Evolutionary conservation across 2,113 vertebrate genomes (phyloP), one percentile per base, ranked within the genome.

Genomic region (Aleadryas rufinucha): DNA sequence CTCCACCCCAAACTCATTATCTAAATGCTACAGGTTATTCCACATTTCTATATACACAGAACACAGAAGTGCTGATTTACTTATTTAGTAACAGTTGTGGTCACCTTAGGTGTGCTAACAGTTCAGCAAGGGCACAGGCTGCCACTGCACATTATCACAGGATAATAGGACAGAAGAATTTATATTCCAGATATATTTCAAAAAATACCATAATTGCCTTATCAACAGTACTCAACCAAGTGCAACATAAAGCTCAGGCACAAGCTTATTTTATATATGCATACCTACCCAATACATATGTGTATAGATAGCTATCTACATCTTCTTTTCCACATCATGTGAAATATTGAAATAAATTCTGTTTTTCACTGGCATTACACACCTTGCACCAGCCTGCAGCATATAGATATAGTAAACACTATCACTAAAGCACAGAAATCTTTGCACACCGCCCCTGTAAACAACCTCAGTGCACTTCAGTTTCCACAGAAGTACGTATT

Each of bases 181-280:
- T 97, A 92, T 65, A 76, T 95, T 93, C 74, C 49, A 65, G 84
- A 61, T 93, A 53, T 37, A 63, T 87, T 95, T 89, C 94, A 49
- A 90, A 95, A 97, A 91, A 74, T 41, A 83, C 79, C 72, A 23
- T 76, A 96, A 97, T 95, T 95, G 76, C 89, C 83, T 97, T 96
- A 96, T 94, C 87, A 96, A 70, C 61, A 83, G 69, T 75, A 96
- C 37, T 94, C 95, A 97, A 96, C 74, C 80, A 97, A 87, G 60
- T 6, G 4, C 63, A 94, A 89, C 77, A 94, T 84, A 77, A 96
- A 96, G 68, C 94, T 96, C 85, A 95, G 49, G 16, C 33, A 82
- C 21, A 75, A 85, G 77, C 22, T 90, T 84, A 74, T 83, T 91
- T 84, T 69, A 79, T 37, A 61, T 57, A 70, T 33, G 26, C 26